Percentiles rank a stretch among this genome's conserved stretches.
Evolutionary conservation across 2,797 vertebrate genomes (phyloP).

Genomic region (Myotis pilosus): DNA sequence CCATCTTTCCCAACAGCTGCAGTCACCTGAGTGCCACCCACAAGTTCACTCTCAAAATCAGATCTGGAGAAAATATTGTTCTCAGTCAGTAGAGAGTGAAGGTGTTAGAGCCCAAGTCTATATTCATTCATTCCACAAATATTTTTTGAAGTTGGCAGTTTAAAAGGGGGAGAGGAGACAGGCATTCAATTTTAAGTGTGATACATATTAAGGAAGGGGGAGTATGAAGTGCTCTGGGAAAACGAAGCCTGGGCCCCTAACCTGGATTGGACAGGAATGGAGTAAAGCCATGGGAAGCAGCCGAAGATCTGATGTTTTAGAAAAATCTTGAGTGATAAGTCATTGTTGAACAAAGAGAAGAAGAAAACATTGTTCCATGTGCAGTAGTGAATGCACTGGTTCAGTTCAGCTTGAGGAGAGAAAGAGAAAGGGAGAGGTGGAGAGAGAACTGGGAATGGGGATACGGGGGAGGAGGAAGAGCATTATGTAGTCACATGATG

Average conservation of each 20-base stretch:
- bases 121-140: not conserved
- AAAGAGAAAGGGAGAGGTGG: too few species aligned
- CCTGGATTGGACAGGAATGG: not conserved
- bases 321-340: not conserved
- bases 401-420: not conserved
- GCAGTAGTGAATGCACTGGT: not conserved
- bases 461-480: not conserved
- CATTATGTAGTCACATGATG: too few species aligned
- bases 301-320: not conserved
- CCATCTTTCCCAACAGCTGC: not conserved
- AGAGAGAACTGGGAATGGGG: not conserved
- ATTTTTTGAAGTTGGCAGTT: not conserved
- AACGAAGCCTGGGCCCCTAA: too few species aligned
- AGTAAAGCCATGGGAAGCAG: not conserved
- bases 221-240: not conserved
- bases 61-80: constrained; percentile 24
- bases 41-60: constrained; percentile 17
- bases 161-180: not conserved
- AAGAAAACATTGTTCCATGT: not conserved
- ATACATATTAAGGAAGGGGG: not conserved
- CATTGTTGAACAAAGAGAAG: not conserved
- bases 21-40: not conserved
- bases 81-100: not conserved
- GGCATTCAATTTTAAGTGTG: not conserved
- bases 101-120: not conserved